These are phyloP conservation scores for Eupeodes luniger DNA, from an alignment of 2,888 invertebrate genomes.

Conservation along the genomic window DNA sequence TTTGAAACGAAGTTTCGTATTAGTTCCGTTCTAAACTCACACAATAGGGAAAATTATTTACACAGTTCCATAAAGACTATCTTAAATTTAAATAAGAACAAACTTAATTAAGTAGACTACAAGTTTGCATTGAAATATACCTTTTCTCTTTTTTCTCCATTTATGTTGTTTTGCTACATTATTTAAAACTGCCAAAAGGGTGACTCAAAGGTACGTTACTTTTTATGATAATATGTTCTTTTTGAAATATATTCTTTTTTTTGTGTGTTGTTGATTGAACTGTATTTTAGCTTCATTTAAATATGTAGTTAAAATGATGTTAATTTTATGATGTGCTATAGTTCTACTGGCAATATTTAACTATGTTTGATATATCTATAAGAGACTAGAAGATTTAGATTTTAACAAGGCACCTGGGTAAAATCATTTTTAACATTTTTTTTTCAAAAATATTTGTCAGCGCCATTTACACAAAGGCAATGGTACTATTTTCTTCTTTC, in stretches of 20 bases:
- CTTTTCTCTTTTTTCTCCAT: slow-evolving; percentile 68
- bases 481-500: too few species aligned
- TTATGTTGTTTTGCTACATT: slow-evolving; percentile 71
- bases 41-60: background rate
- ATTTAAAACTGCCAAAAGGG: slow-evolving; percentile 78
- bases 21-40: background rate
- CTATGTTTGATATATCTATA: background rate
- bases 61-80: background rate
- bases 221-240: slow-evolving; percentile 21
- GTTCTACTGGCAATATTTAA: slow-evolving; percentile 2
- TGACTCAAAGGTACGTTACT: slow-evolving; percentile 83
- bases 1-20: background rate
- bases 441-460: too few species aligned
- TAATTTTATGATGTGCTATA: slow-evolving; percentile 5
- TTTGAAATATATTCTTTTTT: slow-evolving; percentile 19
- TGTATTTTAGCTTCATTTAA: background rate
- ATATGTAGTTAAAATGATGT: slow-evolving; percentile 19
- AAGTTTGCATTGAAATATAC: slow-evolving; percentile 69
- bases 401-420: too few species aligned
- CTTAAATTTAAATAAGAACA: background rate
- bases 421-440: too few species aligned
- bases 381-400: background rate
- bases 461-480: too few species aligned
- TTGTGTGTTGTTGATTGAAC: background rate
- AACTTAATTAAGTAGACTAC: slow-evolving; percentile 49